Base-by-base conservation (phyloP, 1,140 invertebrate genomes). In the Caenorhabditis inopinata region DNA sequence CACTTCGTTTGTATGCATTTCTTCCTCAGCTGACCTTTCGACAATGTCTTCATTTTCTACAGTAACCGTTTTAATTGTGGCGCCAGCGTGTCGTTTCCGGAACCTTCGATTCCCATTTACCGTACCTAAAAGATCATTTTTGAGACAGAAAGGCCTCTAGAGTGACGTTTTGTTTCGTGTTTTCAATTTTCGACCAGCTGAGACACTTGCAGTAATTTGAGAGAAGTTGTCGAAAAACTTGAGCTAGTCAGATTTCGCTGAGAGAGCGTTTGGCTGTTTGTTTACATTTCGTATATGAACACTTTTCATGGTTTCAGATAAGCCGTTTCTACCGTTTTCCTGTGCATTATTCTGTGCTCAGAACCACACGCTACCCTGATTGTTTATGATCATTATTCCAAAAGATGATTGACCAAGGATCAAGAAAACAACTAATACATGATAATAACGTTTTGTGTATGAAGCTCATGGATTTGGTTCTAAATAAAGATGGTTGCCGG, bases 191-290 rank as follows among this genome's bases (percentile, higher is more conserved):
- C 58, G 58, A 27, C 58, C 58, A 68, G 58, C 58, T 68, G 58
- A 68, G 58, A 38, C 58, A 68, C 32, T 68, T 16, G 58, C 27
- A 68, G 58, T 68, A 68, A 68, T 68, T 68, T 68, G 58, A 68
- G 58, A 68, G 58, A 68, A 32, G 23, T 38, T 68, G 58, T 68
- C 58, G 58, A 68, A 68, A 68, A 58, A 68, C 58, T n/a, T 68
- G 58, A 68, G 58, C 58, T 38, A 68, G 32, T 42, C 16, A 68
- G 32, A 68, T 68, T 38, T 42, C 14, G 32, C 25, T 29, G 27
- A 68, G n/a, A 42, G 25, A 58, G 16, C 29, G 14, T 32, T 58
- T 58, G 51, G 18, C 25, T 32, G 16, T 32, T 68, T 68, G 32
- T 38, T 68, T 68, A 68, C 58, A 29, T 38, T 68, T 42, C 23